Percentiles rank a stretch among this genome's conserved stretches.
These are phyloP conservation scores for Pipra filicauda DNA, from an alignment of 2,113 vertebrate genomes.

Conservation along the genomic window DNA sequence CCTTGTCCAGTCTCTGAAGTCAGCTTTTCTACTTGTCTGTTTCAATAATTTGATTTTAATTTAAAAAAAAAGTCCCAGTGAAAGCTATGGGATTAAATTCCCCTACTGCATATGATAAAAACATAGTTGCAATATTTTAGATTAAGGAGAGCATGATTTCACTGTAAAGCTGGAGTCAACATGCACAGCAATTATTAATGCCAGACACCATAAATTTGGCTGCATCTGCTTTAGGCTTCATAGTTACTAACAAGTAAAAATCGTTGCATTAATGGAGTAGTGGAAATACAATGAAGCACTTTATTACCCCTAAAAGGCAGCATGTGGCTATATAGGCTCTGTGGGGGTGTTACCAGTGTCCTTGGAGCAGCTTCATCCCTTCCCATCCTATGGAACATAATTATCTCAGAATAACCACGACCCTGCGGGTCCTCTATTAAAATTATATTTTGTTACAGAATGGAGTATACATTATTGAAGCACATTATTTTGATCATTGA, in stretches of 20 bases:
- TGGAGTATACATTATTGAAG: slow-evolving; percentile 65
- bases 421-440: slow-evolving; percentile 52
- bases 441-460: slow-evolving; percentile 63
- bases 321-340: slow-evolving; percentile 46
- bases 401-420: slow-evolving; percentile 61
- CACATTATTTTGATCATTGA: slow-evolving; percentile 68
- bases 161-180: neutral
- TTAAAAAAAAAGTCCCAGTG: neutral
- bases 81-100: neutral
- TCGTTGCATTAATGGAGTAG: slow-evolving; percentile 28
- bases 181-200: neutral
- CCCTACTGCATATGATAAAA: neutral
- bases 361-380: slow-evolving; percentile 9
- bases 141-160: neutral
- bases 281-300: slow-evolving; percentile 58
- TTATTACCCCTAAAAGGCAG: slow-evolving; percentile 69
- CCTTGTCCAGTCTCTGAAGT: neutral
- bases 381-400: slow-evolving; percentile 38
- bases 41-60: neutral
- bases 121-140: neutral
- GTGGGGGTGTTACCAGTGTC: slow-evolving; percentile 17
- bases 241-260: slow-evolving; percentile 54
- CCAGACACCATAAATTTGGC: neutral
- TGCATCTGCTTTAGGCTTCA: slow-evolving; percentile 24
- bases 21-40: neutral